Conservation (phyloP, 92 coral and sea anemone species). For the Montipora capitata region DNA sequence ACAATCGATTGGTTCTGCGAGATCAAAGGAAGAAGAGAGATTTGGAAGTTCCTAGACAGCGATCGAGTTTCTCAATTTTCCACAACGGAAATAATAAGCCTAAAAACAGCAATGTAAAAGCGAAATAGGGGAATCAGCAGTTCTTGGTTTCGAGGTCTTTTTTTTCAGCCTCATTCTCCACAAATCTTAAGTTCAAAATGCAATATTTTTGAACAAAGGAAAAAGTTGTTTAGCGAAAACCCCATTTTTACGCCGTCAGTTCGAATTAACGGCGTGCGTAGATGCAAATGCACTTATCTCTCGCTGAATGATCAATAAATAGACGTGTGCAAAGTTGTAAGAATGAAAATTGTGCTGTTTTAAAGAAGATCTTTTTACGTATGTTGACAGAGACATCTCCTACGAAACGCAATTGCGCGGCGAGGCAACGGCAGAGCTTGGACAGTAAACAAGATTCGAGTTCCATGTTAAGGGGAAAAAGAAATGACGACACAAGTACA, state of each 20-base stretch:
- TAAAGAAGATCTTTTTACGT: constrained; percentile 8
- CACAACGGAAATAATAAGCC: constrained; percentile 15
- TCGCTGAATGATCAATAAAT: constrained; percentile 37
- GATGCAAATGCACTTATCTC: constrained; percentile 65
- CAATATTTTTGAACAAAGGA: neutral
- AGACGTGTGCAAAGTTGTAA: constrained; percentile 29
- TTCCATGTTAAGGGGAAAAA: constrained; percentile 50
- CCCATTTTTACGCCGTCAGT: neutral
- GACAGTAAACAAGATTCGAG: constrained; percentile 55
- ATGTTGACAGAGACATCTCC: neutral
- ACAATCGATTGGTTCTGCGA: neutral
- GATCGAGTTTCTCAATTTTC: constrained; percentile 12
- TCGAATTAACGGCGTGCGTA: constrained; percentile 68
- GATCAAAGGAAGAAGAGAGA: neutral
- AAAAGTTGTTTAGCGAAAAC: neutral
- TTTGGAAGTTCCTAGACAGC: constrained; percentile 22
- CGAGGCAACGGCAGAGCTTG: constrained; percentile 17
- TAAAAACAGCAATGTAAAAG: constrained; percentile 21
- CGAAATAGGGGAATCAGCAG: constrained; percentile 41
- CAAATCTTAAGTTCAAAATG: neutral
- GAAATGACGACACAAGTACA: constrained; percentile 61
- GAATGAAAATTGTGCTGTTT: constrained; percentile 4
- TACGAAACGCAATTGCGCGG: neutral
- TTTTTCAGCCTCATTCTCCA: neutral
- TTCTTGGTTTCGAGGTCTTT: constrained; percentile 5